These are phyloP conservation scores for Agriopis marginaria DNA, from an alignment of 2,888 invertebrate species.

Conservation along the genomic window DNA sequence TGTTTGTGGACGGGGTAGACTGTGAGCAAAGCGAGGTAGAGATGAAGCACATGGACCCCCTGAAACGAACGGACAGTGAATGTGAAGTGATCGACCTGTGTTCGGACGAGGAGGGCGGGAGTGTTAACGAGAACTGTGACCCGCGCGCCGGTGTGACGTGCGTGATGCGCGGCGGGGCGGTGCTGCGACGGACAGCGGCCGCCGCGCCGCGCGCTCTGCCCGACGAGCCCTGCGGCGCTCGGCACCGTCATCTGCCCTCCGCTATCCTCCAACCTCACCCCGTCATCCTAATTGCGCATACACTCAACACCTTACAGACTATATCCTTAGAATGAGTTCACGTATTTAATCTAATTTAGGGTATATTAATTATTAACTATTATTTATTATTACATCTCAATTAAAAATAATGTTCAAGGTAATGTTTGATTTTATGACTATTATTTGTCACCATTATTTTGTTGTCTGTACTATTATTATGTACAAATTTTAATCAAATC, in stretches of 20 bases:
- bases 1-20: conserved; percentile 76
- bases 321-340: conserved; percentile 79
- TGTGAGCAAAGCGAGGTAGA: conserved; percentile 65
- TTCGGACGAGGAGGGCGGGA: conserved; percentile 87
- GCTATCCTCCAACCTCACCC: conserved; percentile 78
- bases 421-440: conserved; percentile 52
- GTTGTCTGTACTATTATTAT: not conserved
- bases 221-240: conserved; percentile 78
- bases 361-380: conserved; percentile 60
- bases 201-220: conserved; percentile 75
- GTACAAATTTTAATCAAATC: not conserved
- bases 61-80: conserved; percentile 69
- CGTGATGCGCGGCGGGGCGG: conserved; percentile 75
- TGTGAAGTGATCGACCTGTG: conserved; percentile 89
- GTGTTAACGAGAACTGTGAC: conserved; percentile 79
- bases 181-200: conserved; percentile 70
- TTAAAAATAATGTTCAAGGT: conserved; percentile 68
- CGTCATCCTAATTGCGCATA: conserved; percentile 77
- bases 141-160: conserved; percentile 75
- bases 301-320: conserved; percentile 80
- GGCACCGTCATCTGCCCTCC: conserved; percentile 70
- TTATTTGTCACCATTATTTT: not conserved
- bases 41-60: conserved; percentile 64
- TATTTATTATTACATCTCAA: conserved; percentile 76
- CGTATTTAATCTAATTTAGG: conserved; percentile 69